Evolutionary conservation across 2,797 vertebrate genomes (phyloP).

Genomic region (Micrastur ruficollis): DNA sequence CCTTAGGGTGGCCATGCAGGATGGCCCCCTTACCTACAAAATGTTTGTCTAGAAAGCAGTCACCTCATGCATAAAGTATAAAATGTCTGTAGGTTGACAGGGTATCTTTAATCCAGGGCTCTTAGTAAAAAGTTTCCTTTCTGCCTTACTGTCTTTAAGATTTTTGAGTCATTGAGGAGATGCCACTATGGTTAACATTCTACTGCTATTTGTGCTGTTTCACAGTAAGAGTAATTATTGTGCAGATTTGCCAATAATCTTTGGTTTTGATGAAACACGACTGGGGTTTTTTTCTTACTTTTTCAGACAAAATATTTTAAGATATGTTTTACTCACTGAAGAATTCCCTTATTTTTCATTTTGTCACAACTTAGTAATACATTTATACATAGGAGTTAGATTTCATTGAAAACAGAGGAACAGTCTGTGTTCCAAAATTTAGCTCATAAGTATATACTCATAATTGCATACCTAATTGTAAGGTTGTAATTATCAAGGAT

Average conservation of each 20-base stretch:
- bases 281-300: neutral
- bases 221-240: neutral
- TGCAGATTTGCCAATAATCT: neutral
- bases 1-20: neutral
- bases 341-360: neutral
- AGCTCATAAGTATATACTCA: neutral
- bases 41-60: neutral
- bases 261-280: neutral
- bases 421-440: neutral
- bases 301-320: neutral
- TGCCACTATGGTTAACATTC: neutral
- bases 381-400: neutral
- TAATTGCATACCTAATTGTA: neutral
- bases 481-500: neutral
- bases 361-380: neutral
- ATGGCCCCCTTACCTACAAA: neutral
- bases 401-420: neutral
- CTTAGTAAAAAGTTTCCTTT: neutral
- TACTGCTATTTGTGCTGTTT: neutral
- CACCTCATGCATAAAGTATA: neutral
- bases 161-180: neutral
- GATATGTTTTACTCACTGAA: neutral
- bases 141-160: neutral
- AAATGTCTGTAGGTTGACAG: neutral
- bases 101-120: neutral